phyloP scores from a whole-genome alignment of 2,113 vertebrate species.

The Pogona vitticeps region DNA sequence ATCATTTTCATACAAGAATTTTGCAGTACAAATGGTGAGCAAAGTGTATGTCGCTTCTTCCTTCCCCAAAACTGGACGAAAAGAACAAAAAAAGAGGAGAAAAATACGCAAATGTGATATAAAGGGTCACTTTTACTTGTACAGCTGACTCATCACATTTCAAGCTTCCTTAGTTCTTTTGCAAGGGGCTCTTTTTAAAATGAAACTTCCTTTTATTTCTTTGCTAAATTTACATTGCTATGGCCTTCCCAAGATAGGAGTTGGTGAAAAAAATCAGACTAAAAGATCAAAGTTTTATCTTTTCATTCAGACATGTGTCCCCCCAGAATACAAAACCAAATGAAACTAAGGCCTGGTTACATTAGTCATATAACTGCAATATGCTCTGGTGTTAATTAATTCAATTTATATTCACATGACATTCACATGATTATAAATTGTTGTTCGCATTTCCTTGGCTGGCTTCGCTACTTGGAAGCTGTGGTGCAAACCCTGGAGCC shows the following conservation, averaged over 20 bases:
- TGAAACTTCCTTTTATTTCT: neutral
- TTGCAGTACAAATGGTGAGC: neutral
- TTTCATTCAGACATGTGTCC: neutral
- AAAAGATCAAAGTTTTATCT: neutral
- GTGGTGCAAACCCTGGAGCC: too few species aligned
- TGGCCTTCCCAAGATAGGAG: neutral
- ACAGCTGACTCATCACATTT: neutral
- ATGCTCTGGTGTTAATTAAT: too few species aligned
- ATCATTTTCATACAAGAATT: conserved; percentile 18
- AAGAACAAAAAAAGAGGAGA: too few species aligned
- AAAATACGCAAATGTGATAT: neutral
- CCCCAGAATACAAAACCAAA: too few species aligned
- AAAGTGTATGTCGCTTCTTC: neutral
- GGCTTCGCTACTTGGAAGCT: too few species aligned
- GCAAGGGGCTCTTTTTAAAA: neutral
- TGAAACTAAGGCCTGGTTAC: too few species aligned
- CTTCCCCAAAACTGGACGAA: neutral
- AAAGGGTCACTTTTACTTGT: neutral
- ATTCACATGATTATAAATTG: too few species aligned
- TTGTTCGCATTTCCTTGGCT: too few species aligned
- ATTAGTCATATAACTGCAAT: too few species aligned
- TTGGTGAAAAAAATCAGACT: neutral
- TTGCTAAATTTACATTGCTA: neutral
- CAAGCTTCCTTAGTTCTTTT: neutral
- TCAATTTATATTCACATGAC: too few species aligned